Evolutionary conservation across 1,140 invertebrate species (phyloP).

Genomic region (Drosophila varians): DNA sequence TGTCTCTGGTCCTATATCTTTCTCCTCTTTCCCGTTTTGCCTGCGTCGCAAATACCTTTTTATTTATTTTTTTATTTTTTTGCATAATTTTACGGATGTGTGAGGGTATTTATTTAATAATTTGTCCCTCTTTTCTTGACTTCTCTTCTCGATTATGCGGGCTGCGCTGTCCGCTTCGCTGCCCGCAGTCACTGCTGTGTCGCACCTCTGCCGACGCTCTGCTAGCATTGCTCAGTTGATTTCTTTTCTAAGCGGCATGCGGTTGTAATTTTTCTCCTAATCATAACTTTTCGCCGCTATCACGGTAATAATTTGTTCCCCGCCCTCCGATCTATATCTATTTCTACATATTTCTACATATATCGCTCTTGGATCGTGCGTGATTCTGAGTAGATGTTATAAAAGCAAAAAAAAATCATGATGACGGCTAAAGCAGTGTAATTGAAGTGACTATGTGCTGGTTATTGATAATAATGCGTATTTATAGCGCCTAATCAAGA

Average conservation of each 20-base stretch:
- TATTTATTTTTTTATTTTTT: slow-evolving; percentile 65
- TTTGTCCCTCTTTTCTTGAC: slow-evolving; percentile 45
- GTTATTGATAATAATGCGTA: slow-evolving; percentile 64
- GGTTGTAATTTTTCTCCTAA: slow-evolving; percentile 79
- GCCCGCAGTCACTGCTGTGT: slow-evolving; percentile 48
- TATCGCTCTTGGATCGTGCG: slow-evolving; percentile 15
- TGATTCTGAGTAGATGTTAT: not conserved
- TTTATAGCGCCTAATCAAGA: slow-evolving; percentile 74
- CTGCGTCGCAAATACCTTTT: slow-evolving; percentile 75
- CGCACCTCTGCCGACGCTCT: slow-evolving; percentile 28
- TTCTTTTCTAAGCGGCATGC: slow-evolving; percentile 83
- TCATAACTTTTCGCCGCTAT: slow-evolving; percentile 59
- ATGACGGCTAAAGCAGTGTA: slow-evolving; percentile 49
- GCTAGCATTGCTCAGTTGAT: slow-evolving; percentile 58
- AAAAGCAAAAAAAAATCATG: slow-evolving; percentile 20
- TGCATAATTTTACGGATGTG: slow-evolving; percentile 57
- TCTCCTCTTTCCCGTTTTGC: slow-evolving; percentile 28
- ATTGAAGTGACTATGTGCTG: slow-evolving; percentile 45
- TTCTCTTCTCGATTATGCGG: slow-evolving; percentile 69
- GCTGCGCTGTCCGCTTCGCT: slow-evolving; percentile 36
- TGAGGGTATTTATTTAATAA: slow-evolving; percentile 77
- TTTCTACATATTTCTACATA: slow-evolving; percentile 8
- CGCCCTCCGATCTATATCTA: slow-evolving; percentile 1
- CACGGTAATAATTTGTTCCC: slow-evolving; percentile 29
- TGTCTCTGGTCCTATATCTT: slow-evolving; percentile 7